Base-by-base conservation (phyloP, 2,797 vertebrate species). In the Microcaecilia unicolor region DNA sequence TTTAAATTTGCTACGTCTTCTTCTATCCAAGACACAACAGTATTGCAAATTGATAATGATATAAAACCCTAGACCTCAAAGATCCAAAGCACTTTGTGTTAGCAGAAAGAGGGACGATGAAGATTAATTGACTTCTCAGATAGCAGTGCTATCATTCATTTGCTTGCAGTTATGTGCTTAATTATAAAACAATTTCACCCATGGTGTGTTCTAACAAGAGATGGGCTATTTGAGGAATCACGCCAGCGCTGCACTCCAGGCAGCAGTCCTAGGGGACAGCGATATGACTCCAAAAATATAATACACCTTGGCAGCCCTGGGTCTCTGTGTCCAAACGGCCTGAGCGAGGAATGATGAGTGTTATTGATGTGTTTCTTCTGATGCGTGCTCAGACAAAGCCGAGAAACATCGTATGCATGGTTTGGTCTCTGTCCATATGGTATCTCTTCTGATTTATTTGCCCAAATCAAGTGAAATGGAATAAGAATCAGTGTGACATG, bases 361-460 rank as follows among this genome's bases (percentile, higher is more conserved):
- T 35, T 14, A 37, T 6, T 31, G 37, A 36, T 50, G 34, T 33
- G 44, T 43, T 38, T 44, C 45, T 25, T 56, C 43, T 34, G 51
- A 31, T 40, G 55, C 53, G 62, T 35, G 48, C 57, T 53, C 55
- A 28, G 43, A 4, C 4, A 34, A n/a, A 59, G 48, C 49, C 13
- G 5, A 4, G 34, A 46, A 44, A 43, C 19, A 10, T 18, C 12
- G 9, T 44, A 55, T 37, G 68, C 31, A 22, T 38, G 58, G 67
- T 66, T 44, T 26, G 41, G 43, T 63, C 61, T 62, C 45, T 28
- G 10, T 56, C 67, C 66, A 49, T 70, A 70, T 62, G 73, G 50
- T 69, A 20, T n/a, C 20, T 63, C 44, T 58, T 65, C 58, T 0
- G 1, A 11, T 65, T 58, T 64, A 47, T 68, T 65, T 70, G 67